A percentile compares a stretch with the other conserved stretches of the same genome.
These are phyloP conservation scores for Rhodinocichla rosea DNA, from an alignment of 2,113 vertebrate species.

Conservation along the genomic window DNA sequence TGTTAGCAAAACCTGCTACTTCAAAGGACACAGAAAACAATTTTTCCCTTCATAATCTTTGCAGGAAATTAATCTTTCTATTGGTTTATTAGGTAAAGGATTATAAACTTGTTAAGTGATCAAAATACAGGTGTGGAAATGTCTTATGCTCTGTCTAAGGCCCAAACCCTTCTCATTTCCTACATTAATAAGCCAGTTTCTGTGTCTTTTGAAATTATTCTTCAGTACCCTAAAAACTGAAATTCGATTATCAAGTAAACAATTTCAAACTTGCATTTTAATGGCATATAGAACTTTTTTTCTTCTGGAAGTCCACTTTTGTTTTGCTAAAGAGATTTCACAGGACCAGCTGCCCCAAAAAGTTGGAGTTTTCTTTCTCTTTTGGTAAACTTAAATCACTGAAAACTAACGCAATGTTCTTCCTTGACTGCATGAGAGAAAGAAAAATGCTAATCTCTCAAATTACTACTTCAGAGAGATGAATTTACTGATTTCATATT, in stretches of 20 bases:
- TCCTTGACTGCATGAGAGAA: neutral
- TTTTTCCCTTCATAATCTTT: neutral
- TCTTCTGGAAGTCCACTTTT: neutral
- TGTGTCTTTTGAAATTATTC: neutral
- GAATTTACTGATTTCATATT: neutral
- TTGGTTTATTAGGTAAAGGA: neutral
- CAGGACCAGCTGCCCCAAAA: accelerated
- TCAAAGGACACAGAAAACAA: neutral
- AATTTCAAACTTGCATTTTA: neutral
- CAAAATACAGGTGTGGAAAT: neutral
- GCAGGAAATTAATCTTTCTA: neutral
- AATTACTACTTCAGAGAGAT: neutral
- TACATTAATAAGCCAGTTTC: neutral
- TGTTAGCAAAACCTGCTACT: neutral
- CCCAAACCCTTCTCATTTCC: neutral
- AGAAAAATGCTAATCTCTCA: neutral
- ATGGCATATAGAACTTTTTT: neutral
- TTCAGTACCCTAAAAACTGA: neutral
- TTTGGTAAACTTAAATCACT: neutral
- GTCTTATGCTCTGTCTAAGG: neutral
- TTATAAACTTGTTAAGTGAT: neutral
- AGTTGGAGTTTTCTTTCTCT: neutral
- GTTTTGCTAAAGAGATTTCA: neutral
- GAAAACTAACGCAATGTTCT: neutral
- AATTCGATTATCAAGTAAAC: neutral